Base-by-base conservation (phyloP, 2,888 invertebrate species). In the Oxytorus armatus region DNA sequence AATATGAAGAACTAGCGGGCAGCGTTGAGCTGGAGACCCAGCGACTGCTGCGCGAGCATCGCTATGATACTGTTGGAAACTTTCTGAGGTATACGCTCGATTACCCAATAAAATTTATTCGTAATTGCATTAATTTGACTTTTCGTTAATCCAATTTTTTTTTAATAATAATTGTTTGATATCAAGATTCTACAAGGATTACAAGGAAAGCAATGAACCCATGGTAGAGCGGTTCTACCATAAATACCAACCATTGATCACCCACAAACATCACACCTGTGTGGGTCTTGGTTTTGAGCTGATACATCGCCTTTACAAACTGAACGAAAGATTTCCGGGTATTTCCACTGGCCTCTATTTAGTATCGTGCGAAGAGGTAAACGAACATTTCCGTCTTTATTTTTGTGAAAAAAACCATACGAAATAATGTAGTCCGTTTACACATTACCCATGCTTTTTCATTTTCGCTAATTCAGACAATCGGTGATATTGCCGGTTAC, bases 31-130 rank as follows among this genome's bases (percentile, higher is more conserved):
- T 95, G 87, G 94, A 95, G 87, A 94, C 97, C 86, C 96, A 97
- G 90, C 95, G 94, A 75, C 94, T 97, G 90, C 94, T 98, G 89
- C 95, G 96, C 89, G 95, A 96, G 87, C 96, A 97, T 90, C 96
- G 97, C 92, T 98, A 98, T 92, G 97, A 98, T 93, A 97, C 97
- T 68, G 95, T 97, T 84, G 96, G 96, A 92, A 97, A 97, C 92
- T 96, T 97, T 92, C 93, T 97, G 87, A 93, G 92, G 93, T 93
- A 89, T 83, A 77, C 85, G 0, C 1, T 10, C 1, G 66, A 61
- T 36, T 8, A 3, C 29, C 29, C 11, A 10, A 11, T 25, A 14
- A 47, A 7, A 53, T 21, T n/a, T 5, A 14, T 16, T 10, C 21
- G 4, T 10, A 10, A 18, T 59, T 21, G 1, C 0, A 10, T 39